These are phyloP conservation scores for Musca vetustissima DNA, from an alignment of 1,140 invertebrate genomes.

Conservation along the genomic window DNA sequence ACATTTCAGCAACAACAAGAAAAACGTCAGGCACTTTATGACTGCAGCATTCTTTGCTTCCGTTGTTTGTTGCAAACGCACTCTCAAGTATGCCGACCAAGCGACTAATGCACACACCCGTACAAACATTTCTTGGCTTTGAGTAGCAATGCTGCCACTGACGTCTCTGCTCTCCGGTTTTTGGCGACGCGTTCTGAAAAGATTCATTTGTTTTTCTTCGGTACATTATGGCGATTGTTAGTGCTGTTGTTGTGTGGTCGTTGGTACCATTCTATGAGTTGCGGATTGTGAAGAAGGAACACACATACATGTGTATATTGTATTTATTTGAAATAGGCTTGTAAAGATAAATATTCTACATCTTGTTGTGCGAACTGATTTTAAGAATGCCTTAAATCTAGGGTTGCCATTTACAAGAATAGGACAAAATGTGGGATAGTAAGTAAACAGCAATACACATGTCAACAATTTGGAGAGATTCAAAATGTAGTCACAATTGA, in stretches of 20 bases:
- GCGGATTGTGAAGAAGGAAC: background rate
- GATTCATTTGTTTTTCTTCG: background rate
- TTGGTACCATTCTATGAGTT: background rate
- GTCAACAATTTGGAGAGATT: too few relatives aligned
- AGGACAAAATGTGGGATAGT: background rate
- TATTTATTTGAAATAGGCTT: slow-evolving; percentile 14
- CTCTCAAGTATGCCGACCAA: background rate
- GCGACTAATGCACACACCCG: background rate
- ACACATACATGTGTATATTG: background rate
- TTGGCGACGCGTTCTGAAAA: background rate
- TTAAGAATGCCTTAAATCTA: background rate
- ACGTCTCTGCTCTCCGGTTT: background rate
- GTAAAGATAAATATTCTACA: slow-evolving; percentile 4
- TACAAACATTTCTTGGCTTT: background rate
- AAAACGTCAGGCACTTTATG: background rate
- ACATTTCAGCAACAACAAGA: slow-evolving; percentile 4
- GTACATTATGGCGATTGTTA: background rate
- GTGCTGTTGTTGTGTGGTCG: background rate
- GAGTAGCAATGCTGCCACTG: background rate
- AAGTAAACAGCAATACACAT: background rate
- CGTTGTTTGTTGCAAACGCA: background rate
- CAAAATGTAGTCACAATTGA: too few relatives aligned
- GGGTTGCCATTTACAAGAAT: background rate
- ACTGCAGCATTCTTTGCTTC: slow-evolving; percentile 10
- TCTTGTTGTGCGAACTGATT: background rate